phyloP scores from a whole-genome alignment of 1,140 invertebrate genomes.

The Drosophila baimaii region DNA sequence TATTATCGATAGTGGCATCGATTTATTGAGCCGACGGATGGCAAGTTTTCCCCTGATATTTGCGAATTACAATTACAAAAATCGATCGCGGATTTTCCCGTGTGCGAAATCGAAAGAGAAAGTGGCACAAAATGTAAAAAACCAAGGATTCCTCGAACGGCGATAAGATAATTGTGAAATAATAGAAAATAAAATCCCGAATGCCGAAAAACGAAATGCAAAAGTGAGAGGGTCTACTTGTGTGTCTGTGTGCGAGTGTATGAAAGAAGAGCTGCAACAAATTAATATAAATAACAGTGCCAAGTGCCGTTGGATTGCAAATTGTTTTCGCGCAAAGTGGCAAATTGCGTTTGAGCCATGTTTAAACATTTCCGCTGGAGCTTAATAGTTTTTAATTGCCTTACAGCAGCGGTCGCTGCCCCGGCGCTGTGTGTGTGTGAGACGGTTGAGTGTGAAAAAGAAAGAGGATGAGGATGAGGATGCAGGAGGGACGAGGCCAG shows the following conservation, averaged over 20 bases:
- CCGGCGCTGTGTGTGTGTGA: conserved; percentile 43
- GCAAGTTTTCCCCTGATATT: conserved; percentile 34
- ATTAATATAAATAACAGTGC: conserved; percentile 46
- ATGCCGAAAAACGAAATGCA: conserved; percentile 24
- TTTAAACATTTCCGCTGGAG: conserved; percentile 70
- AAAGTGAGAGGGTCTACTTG: conserved; percentile 17
- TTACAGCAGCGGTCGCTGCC: conserved; percentile 54
- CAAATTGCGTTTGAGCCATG: conserved; percentile 46
- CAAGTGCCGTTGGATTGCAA: conserved; percentile 41
- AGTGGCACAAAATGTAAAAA: conserved; percentile 43
- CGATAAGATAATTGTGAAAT: conserved; percentile 6
- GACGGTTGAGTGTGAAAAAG: conserved; percentile 13
- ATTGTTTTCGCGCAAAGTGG: conserved; percentile 40
- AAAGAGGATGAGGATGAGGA: conserved; percentile 28
- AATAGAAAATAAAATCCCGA: conserved; percentile 6
- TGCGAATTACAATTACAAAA: conserved; percentile 52
- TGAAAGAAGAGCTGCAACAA: conserved; percentile 41
- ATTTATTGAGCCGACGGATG: conserved; percentile 6
- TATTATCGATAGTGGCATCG: too few relatives aligned
- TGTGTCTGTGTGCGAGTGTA: conserved; percentile 7
- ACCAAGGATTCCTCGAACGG: conserved; percentile 7
- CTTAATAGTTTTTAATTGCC: conserved; percentile 58
- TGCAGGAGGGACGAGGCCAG: conserved; percentile 16
- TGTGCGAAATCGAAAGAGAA: conserved; percentile 34
- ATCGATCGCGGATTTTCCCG: conserved; percentile 55